These are phyloP conservation scores for Anarrhichthys ocellatus DNA, from an alignment of 2,113 vertebrate genomes.

Conservation along the genomic window DNA sequence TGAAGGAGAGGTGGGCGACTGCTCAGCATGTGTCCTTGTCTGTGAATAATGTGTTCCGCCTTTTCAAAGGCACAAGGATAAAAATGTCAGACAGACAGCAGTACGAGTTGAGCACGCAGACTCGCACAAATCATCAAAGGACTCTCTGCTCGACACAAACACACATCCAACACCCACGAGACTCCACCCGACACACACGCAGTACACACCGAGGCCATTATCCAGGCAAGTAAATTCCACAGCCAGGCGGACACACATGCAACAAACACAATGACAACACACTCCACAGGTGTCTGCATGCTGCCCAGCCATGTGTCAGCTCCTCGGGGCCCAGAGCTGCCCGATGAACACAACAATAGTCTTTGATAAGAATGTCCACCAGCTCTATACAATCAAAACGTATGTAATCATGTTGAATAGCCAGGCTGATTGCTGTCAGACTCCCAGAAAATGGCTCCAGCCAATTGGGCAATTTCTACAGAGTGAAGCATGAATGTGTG, in stretches of 20 bases:
- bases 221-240: conserved; percentile 40
- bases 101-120: conserved; percentile 24
- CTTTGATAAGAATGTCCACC: conserved; percentile 28
- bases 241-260: conserved; percentile 4
- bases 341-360: conserved; percentile 10
- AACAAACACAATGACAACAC: conserved; percentile 9
- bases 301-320: conserved; percentile 26
- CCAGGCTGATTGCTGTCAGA: conserved; percentile 25
- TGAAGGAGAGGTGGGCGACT: conserved; percentile 60
- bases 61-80: conserved; percentile 64
- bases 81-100: conserved; percentile 51
- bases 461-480: conserved; percentile 34
- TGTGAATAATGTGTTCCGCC: conserved; percentile 67
- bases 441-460: conserved; percentile 16
- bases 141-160: conserved; percentile 16
- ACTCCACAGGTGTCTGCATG: conserved; percentile 50
- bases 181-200: conserved; percentile 43
- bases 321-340: conserved; percentile 1
- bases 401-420: conserved; percentile 46
- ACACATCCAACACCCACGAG: conserved; percentile 39
- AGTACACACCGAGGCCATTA: conserved; percentile 15
- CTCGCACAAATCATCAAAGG: conserved; percentile 42
- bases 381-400: conserved; percentile 17
- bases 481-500: neutral
- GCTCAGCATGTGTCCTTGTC: conserved; percentile 69